Evolutionary conservation across 2,113 vertebrate genomes (phyloP), one percentile per base, ranked within the genome.

Genomic region (Oostethus manadensis): DNA sequence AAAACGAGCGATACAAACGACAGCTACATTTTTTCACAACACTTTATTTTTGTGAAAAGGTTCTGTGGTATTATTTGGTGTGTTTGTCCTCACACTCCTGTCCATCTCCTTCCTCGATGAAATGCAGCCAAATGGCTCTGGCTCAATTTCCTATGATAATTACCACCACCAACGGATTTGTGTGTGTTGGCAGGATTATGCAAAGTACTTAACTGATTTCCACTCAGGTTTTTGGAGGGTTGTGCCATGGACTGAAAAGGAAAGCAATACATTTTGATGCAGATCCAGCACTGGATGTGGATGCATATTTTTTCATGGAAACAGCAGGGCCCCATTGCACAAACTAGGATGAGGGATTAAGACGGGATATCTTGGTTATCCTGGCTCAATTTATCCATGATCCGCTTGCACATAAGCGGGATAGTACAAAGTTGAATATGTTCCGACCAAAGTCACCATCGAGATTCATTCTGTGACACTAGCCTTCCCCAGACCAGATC

Each of bases 91-190:
- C 14, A 14, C 38, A 14, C 38, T 42, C 10, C 38, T 42, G 38
- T 42, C 38, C 13, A 8, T 54, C 56, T 65, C 21, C 40, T 65
- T 66, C 58, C 50, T 38, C 8, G 1, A 35, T 29, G 21, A 46
- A 43, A 73, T 51, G 58, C 47, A 18, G 59, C 45, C 59, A 68
- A 49, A 57, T 1, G 23, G 50, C 29, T 5, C 35, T 33, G 42
- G 13, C 29, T 59, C 22, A 54, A 26, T 42, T 64, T 48, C 10
- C n/a, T 48, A 21, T 20, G 46, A 48, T 20, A 13, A 48, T 48
- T 21, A 15, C 38, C 38, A 13, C 38, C 38, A 42, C 11, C 38
- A 42, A 42, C 38, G 13, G 38, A 42, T 42, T 22, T 51, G 45
- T 43, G 17, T 59, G 33, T 42, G 38, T 42, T 42, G 38, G 38